Base-by-base conservation (phyloP, 2,113 vertebrate species). In the Myrmecophaga tridactyla region DNA sequence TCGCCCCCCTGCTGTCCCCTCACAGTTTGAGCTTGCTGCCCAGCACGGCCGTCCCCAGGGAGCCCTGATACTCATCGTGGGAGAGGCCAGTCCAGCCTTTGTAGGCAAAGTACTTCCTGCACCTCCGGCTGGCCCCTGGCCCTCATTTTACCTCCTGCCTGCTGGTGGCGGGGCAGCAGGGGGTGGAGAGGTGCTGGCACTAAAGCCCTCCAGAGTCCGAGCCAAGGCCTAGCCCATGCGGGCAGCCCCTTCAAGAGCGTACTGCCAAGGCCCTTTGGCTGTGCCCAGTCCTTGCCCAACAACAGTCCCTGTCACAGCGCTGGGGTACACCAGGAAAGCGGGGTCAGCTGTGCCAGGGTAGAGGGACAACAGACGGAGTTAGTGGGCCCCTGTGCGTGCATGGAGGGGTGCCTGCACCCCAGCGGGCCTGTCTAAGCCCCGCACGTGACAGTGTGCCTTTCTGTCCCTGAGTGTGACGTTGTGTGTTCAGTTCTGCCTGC, bases 51-150 rank as follows among this genome's bases (percentile, higher is more conserved):
- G n/a, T 82, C 70, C 75, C 56, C 17, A 23, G 92, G 82, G 92
- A 90, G 53, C 62, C 58, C 51, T 48, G 95, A 92, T 78, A 80
- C n/a, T 84, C 81, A 85, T 51, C 36, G 1, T 94, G 95, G 92
- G 88, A 92, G 92, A 97, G 92, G 85, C 76, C 60, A n/a, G 67
- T 12, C 23, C 3, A 34, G 80, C 62, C n/a, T 34, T n/a, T 43
- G 62, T 43, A 81, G 48, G 36, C 67, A 53, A 51, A 80, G 43
- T 10, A 23, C 23, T 58, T 89, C 60, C 29, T 80, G 65, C 21
- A 27, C 39, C 27, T 81, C 1, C 3, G 46, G 39, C 72, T 84
- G 31, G 18, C 36, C 48, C 48, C 20, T 7, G 25, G 27, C 27
- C 48, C 34, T 13, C 31, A 43, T 88, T 92, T 56, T 82, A 31